These are phyloP conservation scores for Echinarachnius parma DNA, from an alignment of 53 echinoderm and acorn worm genomes.

Conservation along the genomic window DNA sequence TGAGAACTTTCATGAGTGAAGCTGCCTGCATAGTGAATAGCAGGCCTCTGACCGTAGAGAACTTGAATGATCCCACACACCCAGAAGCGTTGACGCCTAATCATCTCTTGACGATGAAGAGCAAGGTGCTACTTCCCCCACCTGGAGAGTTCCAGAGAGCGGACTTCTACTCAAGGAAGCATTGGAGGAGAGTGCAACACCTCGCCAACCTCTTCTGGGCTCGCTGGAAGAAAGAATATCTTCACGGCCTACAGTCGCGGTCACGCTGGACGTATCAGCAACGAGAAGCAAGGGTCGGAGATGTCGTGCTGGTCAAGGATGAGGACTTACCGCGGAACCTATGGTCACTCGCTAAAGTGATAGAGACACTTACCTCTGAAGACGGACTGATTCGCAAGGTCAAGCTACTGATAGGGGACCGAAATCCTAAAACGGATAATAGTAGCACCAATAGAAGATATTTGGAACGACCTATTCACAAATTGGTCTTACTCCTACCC, in stretches of 20 bases:
- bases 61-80: conserved; percentile 25
- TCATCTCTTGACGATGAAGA: conserved; percentile 47
- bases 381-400: conserved; percentile 30
- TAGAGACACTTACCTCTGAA: background rate
- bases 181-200: conserved; percentile 59
- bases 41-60: conserved; percentile 17
- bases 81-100: conserved; percentile 51
- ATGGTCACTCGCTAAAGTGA: conserved; percentile 52
- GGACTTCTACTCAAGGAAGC: conserved; percentile 46
- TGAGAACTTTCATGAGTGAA: conserved; percentile 30
- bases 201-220: conserved; percentile 53
- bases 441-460: background rate
- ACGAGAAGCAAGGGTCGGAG: conserved; percentile 28
- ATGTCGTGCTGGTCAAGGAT: conserved; percentile 49
- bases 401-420: conserved; percentile 13
- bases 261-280: conserved; percentile 42
- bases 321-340: conserved; percentile 41
- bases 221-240: conserved; percentile 63
- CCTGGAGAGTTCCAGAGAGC: conserved; percentile 37
- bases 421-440: background rate
- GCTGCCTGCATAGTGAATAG: conserved; percentile 32
- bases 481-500: conserved; percentile 1
- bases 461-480: background rate
- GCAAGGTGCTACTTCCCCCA: conserved; percentile 33
- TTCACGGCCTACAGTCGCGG: conserved; percentile 41